phyloP scores from a whole-genome alignment of 2,888 invertebrate species.

The Eumerus sabulonum region DNA sequence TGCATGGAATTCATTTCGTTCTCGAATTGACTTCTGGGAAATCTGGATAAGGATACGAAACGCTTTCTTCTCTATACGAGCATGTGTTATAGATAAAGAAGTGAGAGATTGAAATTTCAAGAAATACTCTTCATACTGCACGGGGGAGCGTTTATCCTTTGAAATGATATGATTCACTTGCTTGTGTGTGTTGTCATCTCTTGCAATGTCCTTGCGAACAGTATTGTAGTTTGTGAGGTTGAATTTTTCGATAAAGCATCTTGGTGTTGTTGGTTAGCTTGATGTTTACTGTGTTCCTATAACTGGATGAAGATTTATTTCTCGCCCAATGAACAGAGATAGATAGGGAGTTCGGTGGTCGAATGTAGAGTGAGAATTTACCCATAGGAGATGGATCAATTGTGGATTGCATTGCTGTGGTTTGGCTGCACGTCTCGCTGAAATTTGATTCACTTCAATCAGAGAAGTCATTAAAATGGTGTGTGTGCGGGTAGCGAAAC shows the following conservation, averaged over 20 bases:
- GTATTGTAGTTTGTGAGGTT: conserved; percentile 26
- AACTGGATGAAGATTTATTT: background rate
- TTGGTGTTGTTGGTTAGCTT: conserved; percentile 47
- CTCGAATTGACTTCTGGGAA: conserved; percentile 47
- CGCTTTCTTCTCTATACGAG: conserved; percentile 1
- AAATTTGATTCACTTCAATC: conserved; percentile 63
- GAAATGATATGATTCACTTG: conserved; percentile 40
- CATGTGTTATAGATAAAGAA: background rate
- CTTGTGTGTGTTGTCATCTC: conserved; percentile 26
- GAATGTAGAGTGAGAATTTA: no score
- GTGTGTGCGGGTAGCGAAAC: conserved; percentile 24
- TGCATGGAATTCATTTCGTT: conserved; percentile 50
- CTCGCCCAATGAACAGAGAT: conserved; percentile 13
- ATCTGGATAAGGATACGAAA: conserved; percentile 47
- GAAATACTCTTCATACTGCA: conserved; percentile 44
- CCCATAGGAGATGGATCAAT: conserved; percentile 43
- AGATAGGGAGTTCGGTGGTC: no score
- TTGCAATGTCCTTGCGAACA: conserved; percentile 36
- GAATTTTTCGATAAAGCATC: conserved; percentile 18
- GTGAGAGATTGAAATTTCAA: conserved; percentile 51
- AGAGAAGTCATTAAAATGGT: conserved; percentile 54
- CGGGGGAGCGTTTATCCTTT: conserved; percentile 55
- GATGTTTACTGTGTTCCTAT: conserved; percentile 37
- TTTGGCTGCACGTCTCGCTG: conserved; percentile 52
- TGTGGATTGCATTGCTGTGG: conserved; percentile 50